These are phyloP conservation scores for Bothrops jararaca DNA, from an alignment of 2,113 vertebrate species.

Conservation along the genomic window DNA sequence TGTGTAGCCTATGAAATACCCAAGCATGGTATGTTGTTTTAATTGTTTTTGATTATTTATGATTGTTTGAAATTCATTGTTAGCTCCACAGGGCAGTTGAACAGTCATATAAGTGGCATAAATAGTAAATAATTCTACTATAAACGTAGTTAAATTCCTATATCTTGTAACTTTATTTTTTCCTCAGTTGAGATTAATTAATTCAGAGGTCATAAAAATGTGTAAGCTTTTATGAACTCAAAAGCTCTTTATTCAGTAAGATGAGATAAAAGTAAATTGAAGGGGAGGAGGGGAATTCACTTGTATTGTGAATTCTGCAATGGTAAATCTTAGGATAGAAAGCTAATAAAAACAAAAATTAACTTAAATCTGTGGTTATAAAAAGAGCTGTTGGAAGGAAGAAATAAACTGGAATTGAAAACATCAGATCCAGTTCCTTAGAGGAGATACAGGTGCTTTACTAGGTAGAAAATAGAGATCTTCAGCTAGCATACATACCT, in stretches of 20 bases:
- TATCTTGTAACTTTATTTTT: not conserved
- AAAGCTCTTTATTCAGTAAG: not conserved
- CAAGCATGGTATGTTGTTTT: not conserved
- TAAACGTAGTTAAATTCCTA: not conserved
- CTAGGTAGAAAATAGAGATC: not conserved
- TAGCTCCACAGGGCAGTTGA: not conserved
- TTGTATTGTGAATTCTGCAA: not conserved
- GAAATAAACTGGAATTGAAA: not conserved
- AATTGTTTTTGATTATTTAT: not conserved
- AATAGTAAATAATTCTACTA: not conserved
- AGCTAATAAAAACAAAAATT: not conserved
- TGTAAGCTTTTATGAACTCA: not conserved
- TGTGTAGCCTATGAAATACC: not conserved
- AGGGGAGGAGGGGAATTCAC: not conserved
- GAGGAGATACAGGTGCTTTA: not conserved
- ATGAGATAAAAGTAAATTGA: not conserved
- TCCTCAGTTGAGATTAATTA: not conserved
- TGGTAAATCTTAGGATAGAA: not conserved
- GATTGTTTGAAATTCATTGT: not conserved
- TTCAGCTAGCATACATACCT: not conserved
- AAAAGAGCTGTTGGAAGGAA: not conserved
- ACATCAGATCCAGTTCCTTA: not conserved
- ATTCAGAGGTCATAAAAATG: not conserved
- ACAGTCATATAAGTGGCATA: not conserved
- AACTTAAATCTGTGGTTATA: not conserved